A percentile compares a stretch with the other conserved stretches of the same genome.
Evolutionary conservation across 2,888 invertebrate genomes (phyloP).

Genomic region (Pollenia angustigena): DNA sequence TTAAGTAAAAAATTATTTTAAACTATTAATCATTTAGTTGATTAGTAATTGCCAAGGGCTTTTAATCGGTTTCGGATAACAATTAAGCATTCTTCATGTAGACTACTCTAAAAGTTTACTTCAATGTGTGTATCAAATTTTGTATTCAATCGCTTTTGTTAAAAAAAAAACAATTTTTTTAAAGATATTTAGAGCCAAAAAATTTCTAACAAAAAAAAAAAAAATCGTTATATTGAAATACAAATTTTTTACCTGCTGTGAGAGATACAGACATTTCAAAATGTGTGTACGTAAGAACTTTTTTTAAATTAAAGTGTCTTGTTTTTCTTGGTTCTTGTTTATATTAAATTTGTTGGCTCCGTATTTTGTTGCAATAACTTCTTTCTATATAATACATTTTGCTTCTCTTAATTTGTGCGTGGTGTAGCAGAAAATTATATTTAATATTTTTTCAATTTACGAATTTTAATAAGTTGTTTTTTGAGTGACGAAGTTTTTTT

Average conservation of each 20-base stretch:
- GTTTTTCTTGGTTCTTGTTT: conserved; percentile 9
- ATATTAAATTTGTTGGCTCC: not conserved
- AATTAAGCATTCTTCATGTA: too few species aligned
- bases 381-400: conserved; percentile 12
- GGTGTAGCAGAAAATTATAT: conserved; percentile 4
- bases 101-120: too few species aligned
- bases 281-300: not conserved
- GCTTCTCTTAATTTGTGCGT: not conserved
- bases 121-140: too few species aligned
- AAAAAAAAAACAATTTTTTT: not conserved
- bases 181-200: not conserved
- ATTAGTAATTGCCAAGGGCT: conserved; percentile 39
- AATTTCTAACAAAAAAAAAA: conserved; percentile 5
- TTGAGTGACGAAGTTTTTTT: not conserved
- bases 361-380: conserved; percentile 48
- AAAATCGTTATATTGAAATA: conserved; percentile 3
- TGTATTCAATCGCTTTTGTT: too few species aligned
- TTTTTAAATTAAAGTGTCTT: conserved; percentile 17
- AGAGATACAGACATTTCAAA: not conserved
- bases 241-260: conserved; percentile 51
- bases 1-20: conserved; percentile 14
- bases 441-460: conserved; percentile 25
- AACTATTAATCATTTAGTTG: conserved; percentile 59
- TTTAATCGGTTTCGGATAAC: not conserved
- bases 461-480: conserved; percentile 49